These are phyloP conservation scores for Microcebus tavaratra DNA, from an alignment of 2,113 vertebrate species.

Conservation along the genomic window DNA sequence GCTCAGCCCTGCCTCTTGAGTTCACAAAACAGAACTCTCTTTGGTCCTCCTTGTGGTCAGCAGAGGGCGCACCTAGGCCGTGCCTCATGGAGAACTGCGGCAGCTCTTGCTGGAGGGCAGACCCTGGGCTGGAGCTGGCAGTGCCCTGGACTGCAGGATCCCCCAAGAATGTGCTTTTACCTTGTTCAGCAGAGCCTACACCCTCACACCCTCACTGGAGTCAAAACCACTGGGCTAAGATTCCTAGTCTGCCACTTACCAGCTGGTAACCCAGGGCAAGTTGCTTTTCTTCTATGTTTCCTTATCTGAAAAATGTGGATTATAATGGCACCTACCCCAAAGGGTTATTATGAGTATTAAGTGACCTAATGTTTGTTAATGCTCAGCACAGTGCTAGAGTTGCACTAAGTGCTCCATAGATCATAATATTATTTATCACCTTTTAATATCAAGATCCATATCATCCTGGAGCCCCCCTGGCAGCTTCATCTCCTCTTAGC, in stretches of 20 bases:
- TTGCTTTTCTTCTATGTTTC: neutral
- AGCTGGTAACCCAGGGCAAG: neutral
- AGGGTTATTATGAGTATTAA: neutral
- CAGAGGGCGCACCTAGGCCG: conserved; percentile 58
- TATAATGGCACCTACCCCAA: neutral
- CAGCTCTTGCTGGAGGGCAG: neutral
- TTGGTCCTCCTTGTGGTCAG: conserved; percentile 9
- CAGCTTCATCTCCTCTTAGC: neutral
- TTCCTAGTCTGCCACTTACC: neutral
- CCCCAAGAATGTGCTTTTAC: neutral
- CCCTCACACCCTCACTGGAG: neutral
- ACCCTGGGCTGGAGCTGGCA: neutral
- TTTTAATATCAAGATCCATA: neutral
- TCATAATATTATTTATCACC: neutral
- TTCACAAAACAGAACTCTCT: neutral
- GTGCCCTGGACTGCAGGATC: neutral
- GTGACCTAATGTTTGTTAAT: neutral
- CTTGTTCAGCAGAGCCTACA: neutral
- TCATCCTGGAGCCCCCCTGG: neutral
- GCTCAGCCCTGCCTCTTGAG: neutral
- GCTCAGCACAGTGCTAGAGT: neutral
- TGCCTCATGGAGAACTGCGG: neutral
- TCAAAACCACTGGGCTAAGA: neutral
- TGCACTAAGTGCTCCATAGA: neutral
- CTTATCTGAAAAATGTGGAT: neutral